These are phyloP conservation scores for Murina feae DNA, from an alignment of 2,113 vertebrate genomes.

Conservation along the genomic window DNA sequence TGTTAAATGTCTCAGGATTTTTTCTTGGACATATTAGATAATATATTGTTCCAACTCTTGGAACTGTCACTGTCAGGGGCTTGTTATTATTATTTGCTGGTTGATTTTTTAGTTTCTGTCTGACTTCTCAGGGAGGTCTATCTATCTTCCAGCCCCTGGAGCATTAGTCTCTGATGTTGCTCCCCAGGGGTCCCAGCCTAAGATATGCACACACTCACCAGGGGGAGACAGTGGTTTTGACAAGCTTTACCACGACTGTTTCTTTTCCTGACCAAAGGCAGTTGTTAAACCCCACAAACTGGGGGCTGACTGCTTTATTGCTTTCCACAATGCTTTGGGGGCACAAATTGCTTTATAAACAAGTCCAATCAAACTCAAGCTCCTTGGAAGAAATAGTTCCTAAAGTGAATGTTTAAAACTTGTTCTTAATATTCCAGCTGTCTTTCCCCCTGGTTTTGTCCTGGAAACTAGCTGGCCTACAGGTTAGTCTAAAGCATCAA, in stretches of 20 bases:
- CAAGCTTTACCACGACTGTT: neutral
- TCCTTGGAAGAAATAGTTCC: neutral
- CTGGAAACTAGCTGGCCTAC: neutral
- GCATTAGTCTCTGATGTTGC: neutral
- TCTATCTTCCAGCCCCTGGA: neutral
- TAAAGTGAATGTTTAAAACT: neutral
- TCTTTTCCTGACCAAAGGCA: neutral
- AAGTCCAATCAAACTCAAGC: neutral
- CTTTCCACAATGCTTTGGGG: neutral
- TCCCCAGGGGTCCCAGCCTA: neutral
- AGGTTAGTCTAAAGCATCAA: neutral
- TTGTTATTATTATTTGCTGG: neutral
- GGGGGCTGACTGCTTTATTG: neutral
- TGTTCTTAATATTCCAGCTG: neutral
- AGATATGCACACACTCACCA: neutral
- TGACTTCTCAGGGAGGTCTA: neutral
- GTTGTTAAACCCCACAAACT: neutral
- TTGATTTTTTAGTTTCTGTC: neutral
- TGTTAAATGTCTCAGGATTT: neutral
- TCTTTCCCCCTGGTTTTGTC: neutral
- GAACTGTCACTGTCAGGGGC: accelerated
- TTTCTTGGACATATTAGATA: neutral
- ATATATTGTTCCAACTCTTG: neutral
- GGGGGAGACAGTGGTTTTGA: neutral
- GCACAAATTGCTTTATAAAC: neutral